phyloP scores from a whole-genome alignment of 2,113 vertebrate genomes.

The Ochotona princeps region DNA sequence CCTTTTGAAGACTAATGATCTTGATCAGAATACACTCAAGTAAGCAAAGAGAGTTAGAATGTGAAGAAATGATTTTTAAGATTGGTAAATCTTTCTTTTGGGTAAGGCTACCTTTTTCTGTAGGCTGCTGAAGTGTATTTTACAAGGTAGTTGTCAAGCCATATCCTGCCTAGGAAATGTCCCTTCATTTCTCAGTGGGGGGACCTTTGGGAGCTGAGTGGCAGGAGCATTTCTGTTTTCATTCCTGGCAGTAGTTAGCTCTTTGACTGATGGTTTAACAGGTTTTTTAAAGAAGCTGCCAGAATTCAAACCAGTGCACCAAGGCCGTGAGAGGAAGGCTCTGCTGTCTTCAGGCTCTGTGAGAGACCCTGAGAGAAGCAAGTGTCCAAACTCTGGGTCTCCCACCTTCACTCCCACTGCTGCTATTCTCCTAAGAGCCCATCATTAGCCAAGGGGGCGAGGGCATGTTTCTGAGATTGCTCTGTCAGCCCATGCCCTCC shows the following conservation, averaged over 20 bases:
- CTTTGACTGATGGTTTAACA: not conserved
- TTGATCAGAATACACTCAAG: not conserved
- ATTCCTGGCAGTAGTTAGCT: not conserved
- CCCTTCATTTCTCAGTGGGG: conserved; percentile 28
- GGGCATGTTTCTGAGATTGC: not conserved
- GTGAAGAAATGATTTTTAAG: conserved; percentile 46
- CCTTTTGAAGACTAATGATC: not conserved
- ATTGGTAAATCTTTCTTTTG: conserved; percentile 3
- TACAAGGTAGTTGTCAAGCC: conserved; percentile 41
- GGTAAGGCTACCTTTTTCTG: conserved; percentile 17
- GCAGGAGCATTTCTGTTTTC: not conserved
- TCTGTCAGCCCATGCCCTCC: not conserved
- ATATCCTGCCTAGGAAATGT: conserved; percentile 27
- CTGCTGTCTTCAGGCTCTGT: not conserved
- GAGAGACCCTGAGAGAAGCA: not conserved
- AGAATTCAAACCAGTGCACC: not conserved
- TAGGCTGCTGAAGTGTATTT: conserved; percentile 33
- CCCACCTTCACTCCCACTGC: not conserved
- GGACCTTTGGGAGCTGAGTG: not conserved
- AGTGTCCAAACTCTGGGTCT: not conserved
- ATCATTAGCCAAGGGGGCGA: not conserved
- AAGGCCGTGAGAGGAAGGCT: not conserved
- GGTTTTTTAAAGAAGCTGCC: not conserved
- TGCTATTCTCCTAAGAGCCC: not conserved
- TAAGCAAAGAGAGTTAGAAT: conserved; percentile 36